Evolutionary conservation across 2,888 invertebrate genomes (phyloP).

Genomic region (Aleiodes leptofemur): DNA sequence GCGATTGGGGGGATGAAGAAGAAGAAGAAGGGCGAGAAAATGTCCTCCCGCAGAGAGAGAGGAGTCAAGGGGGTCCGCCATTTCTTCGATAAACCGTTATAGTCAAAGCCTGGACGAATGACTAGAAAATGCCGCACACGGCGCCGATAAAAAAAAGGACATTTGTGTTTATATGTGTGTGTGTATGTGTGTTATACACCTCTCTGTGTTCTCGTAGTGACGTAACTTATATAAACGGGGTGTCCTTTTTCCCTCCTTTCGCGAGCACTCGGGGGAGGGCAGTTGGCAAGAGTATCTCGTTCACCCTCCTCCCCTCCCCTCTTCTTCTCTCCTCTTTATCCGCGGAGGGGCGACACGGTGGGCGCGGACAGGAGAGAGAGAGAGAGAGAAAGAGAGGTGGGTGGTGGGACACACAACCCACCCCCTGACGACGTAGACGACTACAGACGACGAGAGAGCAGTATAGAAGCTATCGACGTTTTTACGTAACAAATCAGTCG

Average conservation of each 20-base stretch:
- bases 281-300: constrained; percentile 40
- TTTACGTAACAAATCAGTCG: constrained; percentile 76
- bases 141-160: constrained; percentile 70
- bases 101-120: constrained; percentile 67
- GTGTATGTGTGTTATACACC: constrained; percentile 53
- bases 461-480: constrained; percentile 75
- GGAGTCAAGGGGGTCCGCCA: constrained; percentile 65
- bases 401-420: constrained; percentile 49
- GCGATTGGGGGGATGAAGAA: constrained; percentile 46
- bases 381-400: constrained; percentile 40
- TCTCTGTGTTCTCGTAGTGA: constrained; percentile 50
- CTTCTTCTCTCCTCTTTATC: constrained; percentile 47
- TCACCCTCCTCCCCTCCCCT: constrained; percentile 34
- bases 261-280: constrained; percentile 1
- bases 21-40: constrained; percentile 60
- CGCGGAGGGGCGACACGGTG: constrained; percentile 50
- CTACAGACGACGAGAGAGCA: constrained; percentile 48
- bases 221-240: constrained; percentile 47
- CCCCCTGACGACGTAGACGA: constrained; percentile 47
- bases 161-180: constrained; percentile 51
- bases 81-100: constrained; percentile 74
- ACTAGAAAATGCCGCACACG: constrained; percentile 65
- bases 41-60: constrained; percentile 56
- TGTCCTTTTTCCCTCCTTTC: constrained; percentile 19
- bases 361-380: constrained; percentile 50